Conservation (phyloP, 2,888 invertebrate species). For the Lagria hirta region DNA sequence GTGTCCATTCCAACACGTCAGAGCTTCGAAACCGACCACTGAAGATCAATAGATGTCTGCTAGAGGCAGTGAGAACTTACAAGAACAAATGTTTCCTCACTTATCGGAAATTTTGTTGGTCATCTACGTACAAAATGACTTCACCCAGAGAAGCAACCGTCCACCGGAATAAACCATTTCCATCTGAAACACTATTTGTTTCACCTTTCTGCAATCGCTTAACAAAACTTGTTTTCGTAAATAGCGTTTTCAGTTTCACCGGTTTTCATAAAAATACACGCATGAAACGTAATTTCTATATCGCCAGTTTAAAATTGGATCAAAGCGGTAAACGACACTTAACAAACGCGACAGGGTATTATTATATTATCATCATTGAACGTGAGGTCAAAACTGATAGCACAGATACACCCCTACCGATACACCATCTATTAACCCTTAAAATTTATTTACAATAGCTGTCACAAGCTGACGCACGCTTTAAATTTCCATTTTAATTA, state of each 20-base stretch:
- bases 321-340: constrained; percentile 16
- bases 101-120: constrained; percentile 34
- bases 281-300: constrained; percentile 14
- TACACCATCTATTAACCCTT: constrained; percentile 6
- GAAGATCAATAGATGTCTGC: constrained; percentile 35
- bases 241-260: constrained; percentile 6
- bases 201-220: constrained; percentile 4
- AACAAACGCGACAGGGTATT: constrained; percentile 18
- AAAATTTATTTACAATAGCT: background rate
- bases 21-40: constrained; percentile 31
- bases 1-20: constrained; percentile 35
- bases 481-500: constrained; percentile 14
- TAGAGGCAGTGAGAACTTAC: constrained; percentile 31
- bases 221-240: constrained; percentile 7
- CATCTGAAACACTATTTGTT: constrained; percentile 26
- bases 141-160: constrained; percentile 29
- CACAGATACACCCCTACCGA: constrained; percentile 10
- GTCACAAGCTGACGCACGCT: background rate
- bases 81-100: constrained; percentile 35
- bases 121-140: constrained; percentile 35
- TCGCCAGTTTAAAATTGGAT: constrained; percentile 16
- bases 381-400: constrained; percentile 26
- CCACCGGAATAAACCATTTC: constrained; percentile 29
- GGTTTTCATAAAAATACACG: constrained; percentile 12
- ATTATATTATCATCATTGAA: constrained; percentile 24